Evolutionary conservation across 1,140 invertebrate genomes (phyloP).

Genomic region (Druon quercuslanigerum): DNA sequence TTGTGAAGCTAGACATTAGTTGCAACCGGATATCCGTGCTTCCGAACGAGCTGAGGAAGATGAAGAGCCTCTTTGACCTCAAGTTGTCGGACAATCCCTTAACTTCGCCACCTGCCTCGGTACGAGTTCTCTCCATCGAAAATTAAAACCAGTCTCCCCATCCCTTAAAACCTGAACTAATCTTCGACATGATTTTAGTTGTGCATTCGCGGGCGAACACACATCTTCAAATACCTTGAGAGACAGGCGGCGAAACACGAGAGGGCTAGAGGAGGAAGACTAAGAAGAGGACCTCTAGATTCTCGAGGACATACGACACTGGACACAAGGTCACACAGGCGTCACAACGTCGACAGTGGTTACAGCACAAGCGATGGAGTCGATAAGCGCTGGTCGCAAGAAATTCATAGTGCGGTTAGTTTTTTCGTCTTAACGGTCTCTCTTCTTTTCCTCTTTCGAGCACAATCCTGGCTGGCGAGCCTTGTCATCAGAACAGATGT

Average conservation of each 20-base stretch:
- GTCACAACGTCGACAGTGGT: constrained; percentile 90
- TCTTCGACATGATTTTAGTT: constrained; percentile 78
- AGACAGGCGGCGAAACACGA: constrained; percentile 87
- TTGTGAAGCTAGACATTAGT: constrained; percentile 90
- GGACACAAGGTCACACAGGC: constrained; percentile 72
- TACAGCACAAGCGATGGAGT: constrained; percentile 87
- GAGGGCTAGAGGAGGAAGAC: constrained; percentile 69
- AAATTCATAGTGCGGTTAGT: constrained; percentile 77
- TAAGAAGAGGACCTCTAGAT: constrained; percentile 68
- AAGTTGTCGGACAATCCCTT: constrained; percentile 91
- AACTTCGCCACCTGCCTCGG: constrained; percentile 91
- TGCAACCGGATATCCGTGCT: constrained; percentile 91
- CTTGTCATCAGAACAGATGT: background rate
- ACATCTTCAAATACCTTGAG: constrained; percentile 96
- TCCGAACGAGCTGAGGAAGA: constrained; percentile 89
- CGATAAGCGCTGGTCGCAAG: constrained; percentile 92
- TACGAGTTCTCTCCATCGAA: constrained; percentile 72
- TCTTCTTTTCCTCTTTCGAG: constrained; percentile 15
- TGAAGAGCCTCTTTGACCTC: constrained; percentile 87
- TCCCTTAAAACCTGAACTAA: background rate
- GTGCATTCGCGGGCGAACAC: constrained; percentile 92
- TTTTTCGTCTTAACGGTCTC: constrained; percentile 32
- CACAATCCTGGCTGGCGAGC: background rate
- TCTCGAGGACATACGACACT: constrained; percentile 76
- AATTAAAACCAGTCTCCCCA: too few species aligned